Evolutionary conservation across 2,113 vertebrate genomes (phyloP), one percentile per base, ranked within the genome.

Genomic region (Amphilophus citrinellus): DNA sequence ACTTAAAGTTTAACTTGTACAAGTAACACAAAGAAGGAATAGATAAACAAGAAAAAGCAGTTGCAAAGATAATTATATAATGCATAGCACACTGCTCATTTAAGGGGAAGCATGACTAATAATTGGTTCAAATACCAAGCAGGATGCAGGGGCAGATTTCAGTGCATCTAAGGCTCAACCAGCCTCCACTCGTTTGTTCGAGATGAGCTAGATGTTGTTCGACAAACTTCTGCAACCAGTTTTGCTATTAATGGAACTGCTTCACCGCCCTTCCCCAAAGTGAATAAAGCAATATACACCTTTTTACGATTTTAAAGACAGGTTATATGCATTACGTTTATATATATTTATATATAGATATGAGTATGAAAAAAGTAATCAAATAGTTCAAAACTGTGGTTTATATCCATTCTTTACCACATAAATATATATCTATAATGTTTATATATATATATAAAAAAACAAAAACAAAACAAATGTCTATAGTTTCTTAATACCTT

Each of bases 71-170:
- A 97, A 92, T 96, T 96, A 95, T 96, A 97, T 95, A 98, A 97
- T 99, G 98, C 97, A 98, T 98, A 98, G 97, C 97, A 97, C 97
- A 97, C 95, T 97, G 97, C 97, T 97, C 96, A 95, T 96, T 97
- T 96, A 96, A 96, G 96, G 97, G 97, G 97, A 97, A 98, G 97
- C 96, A 83, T 97, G 97, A 97, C 96, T 95, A 96, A 96, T 96
- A 85, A 90, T 96, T 90, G 95, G 96, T 97, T 97, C 95, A 96
- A 92, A 90, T 96, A 96, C 96, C 97, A 97, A 97, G 96, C 96
- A 96, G 96, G 96, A 98, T 89, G 95, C 96, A 96, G 96, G 96
- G 95, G 96, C 94, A 96, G 96, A 95, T 94, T 91, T 97, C 96
- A 96, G 96, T 97, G 97, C 97, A 97, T 97, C 96, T 95, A 93